Percentiles rank a stretch among this genome's conserved stretches.
phyloP scores from a whole-genome alignment of 2,797 vertebrate species.

The Ispidina lecontei region DNA sequence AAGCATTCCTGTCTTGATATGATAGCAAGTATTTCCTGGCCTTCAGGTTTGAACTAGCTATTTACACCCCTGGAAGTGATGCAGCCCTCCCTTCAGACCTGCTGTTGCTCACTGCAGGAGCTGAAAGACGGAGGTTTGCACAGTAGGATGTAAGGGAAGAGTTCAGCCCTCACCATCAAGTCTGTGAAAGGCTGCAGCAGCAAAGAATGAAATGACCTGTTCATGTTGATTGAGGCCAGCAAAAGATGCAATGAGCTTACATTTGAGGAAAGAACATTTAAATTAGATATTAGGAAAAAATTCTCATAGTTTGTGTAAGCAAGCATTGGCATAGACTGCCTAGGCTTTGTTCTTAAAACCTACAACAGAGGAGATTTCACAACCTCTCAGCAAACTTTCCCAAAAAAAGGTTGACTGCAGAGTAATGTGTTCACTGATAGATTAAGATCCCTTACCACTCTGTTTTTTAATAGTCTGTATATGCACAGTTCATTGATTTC shows the following conservation, averaged over 20 bases:
- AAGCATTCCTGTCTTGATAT: neutral
- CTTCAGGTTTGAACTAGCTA: neutral
- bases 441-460: neutral
- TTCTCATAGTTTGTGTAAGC: neutral
- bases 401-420: slow-evolving; percentile 49
- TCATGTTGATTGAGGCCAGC: neutral
- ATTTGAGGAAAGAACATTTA: slow-evolving; percentile 8
- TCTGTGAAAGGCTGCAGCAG: neutral
- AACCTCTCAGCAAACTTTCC: slow-evolving; percentile 12
- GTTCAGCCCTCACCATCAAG: neutral
- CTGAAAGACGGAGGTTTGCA: neutral
- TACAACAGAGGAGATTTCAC: slow-evolving; percentile 4
- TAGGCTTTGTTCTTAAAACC: slow-evolving; percentile 32
- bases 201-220: neutral
- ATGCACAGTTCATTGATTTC: slow-evolving; percentile 4
- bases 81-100: neutral
- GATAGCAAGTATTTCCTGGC: neutral
- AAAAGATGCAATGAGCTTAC: neutral
- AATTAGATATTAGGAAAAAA: neutral
- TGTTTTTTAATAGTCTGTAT: neutral
- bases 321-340: neutral
- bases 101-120: neutral
- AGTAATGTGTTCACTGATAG: slow-evolving; percentile 17
- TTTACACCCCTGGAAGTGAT: neutral
- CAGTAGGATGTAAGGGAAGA: neutral